phyloP scores from a whole-genome alignment of 2,797 vertebrate species.

The Agapornis canus region DNA sequence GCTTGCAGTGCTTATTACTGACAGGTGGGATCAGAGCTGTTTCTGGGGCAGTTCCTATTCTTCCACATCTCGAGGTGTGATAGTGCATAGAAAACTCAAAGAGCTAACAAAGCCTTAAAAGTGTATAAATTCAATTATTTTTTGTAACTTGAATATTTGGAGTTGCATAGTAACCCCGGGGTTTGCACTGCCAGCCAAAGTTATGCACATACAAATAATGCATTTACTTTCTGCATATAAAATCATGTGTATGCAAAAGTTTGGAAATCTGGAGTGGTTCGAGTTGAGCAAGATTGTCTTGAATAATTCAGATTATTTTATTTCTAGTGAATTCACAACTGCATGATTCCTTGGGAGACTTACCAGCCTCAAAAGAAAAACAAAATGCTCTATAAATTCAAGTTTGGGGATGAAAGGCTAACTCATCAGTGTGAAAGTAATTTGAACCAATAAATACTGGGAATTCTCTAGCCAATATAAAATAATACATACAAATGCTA shows the following conservation, averaged over 20 bases:
- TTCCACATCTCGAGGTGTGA: neutral
- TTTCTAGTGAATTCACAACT: neutral
- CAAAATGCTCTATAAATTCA: neutral
- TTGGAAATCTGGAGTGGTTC: neutral
- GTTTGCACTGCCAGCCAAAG: neutral
- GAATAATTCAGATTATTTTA: conserved; percentile 22
- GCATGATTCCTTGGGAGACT: neutral
- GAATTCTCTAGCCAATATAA: neutral
- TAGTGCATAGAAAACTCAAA: neutral
- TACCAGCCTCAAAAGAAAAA: neutral
- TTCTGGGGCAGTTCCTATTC: neutral
- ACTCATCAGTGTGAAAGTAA: neutral
- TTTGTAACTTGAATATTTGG: neutral
- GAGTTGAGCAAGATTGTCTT: neutral
- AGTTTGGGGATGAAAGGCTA: neutral
- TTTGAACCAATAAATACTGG: neutral
- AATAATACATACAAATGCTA: neutral
- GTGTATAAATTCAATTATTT: neutral
- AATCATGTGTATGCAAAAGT: neutral
- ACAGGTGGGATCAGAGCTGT: neutral
- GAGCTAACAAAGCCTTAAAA: neutral
- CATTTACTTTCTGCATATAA: conserved; percentile 1
- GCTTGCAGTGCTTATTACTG: neutral
- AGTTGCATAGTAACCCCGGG: neutral
- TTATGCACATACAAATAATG: conserved; percentile 7